Evolutionary conservation across 2,888 invertebrate genomes (phyloP), one percentile per base, ranked within the genome.

Genomic region (Troides oblongomaculatus): DNA sequence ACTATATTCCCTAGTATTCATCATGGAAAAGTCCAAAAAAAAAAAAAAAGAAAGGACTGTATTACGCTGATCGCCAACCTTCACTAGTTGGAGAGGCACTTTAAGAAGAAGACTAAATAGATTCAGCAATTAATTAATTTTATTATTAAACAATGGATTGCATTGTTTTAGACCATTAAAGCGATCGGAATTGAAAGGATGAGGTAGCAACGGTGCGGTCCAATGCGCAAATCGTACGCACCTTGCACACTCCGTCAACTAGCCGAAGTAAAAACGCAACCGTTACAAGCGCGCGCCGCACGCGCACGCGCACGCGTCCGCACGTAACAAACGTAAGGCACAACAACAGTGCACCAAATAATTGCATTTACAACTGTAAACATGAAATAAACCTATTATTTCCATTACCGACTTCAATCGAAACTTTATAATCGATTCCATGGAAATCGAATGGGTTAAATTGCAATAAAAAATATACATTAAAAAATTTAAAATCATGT

Each of bases 191-290:
- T n/a, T 53, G n/a, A 53, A 50, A 50, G 14, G 50, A 50, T 50
- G 14, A 50, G 50, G 50, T 18, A 50, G 18, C 50, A 53, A 12
- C 53, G 18, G 53, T n/a, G n/a, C 76, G 89, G 83, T 86, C 79
- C 81, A 87, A 80, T 88, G 90, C 82, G 82, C 84, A 88, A 77
- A 77, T 72, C 76, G 78, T 77, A 78, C 76, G 77, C 77, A 78
- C 78, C 89, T 46, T 88, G 82, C 90, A 90, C 87, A 91, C 89
- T 90, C 91, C 90, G 76, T 71, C 78, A 79, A 79, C 82, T 84
- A 83, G 84, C 81, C 84, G 81, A 81, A 81, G 85, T 85, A 86
- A 87, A 88, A 90, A 87, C 85, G 82, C 83, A 85, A 85, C 87
- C 89, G 89, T 85, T 87, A 87, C 82, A 81, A 79, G 76, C 77